Base-by-base conservation (phyloP, 2,888 invertebrate genomes). In the Cheilosia vulpina region DNA sequence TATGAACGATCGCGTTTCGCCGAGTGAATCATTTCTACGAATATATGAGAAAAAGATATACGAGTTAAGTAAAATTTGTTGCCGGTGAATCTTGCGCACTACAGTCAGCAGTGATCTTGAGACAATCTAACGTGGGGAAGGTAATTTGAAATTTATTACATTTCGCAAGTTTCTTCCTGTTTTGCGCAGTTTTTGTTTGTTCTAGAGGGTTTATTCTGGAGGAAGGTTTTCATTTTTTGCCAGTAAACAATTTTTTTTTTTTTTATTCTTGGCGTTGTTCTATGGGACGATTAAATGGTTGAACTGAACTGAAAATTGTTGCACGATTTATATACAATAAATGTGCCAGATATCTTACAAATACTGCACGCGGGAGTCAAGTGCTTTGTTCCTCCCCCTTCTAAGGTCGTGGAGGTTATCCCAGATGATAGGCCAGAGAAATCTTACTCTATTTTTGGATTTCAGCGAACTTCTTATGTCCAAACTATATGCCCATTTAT, bases 1-100 rank as follows among this genome's bases (percentile, higher is more conserved):
- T 27, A 41, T 57, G n/a, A 45, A 9, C 1, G 45, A 34, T 62
- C 60, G n/a, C 13, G 19, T 69, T 45, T 53, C 50, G 63, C 9
- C 19, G 53, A 63, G 50, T 81, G 80, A 75, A 69, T 81, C 75
- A 75, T 17, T 55, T 55, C 41, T 41, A n/a, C 27, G 24, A 72
- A 72, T 52, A 19, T 72, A 73, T 66, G 60, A 66, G 66, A 65
- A 57, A 31, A 65, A 60, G 52, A 77, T 38, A 41, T 53, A 68
- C 43, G 11, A 71, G 38, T 13, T 38, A 52, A 6, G 2, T 38
- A 65, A 52, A 53, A 11, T n/a, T 52, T 6, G 31, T 65, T 62
- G 53, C 27, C 24, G 34, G 17, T 58, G 50, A n/a, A 66, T n/a
- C 47, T 1, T 47, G 24, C 34, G 34, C n/a, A 17, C 7, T 17